Base-by-base conservation (phyloP, 2,888 invertebrate species). In the Odontothrips loti region DNA sequence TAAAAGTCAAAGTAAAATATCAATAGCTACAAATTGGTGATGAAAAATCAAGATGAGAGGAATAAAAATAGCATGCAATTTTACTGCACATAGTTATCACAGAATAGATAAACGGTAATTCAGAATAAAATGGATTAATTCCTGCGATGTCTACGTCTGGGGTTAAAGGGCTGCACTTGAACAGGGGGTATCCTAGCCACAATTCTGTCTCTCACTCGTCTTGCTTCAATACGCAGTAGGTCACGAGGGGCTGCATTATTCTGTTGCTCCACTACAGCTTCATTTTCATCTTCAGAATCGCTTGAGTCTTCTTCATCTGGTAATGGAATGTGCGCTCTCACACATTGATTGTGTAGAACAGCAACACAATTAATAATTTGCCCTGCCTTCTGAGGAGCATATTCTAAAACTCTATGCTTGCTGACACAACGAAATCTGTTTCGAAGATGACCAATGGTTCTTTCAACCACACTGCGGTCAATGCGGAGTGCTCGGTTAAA, bases 361-460 rank as follows among this genome's bases (percentile, higher is more conserved):
- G 63, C 63, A 63, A 63, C 63, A 63, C 63, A 63, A 63, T 63
- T 63, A 63, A 63, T 9, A 10, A 63, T 63, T 63, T 63, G 63
- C 23, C 63, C 63, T 63, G 63, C 63, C 23, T 63, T 63, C 63
- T 63, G 63, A n/a, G 63, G 63, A 63, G 63, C 63, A 63, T 63
- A 63, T 23, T 63, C 63, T 63, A 63, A n/a, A 63, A 63, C 63
- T 63, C 63, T 63, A 23, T 63, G 63, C 63, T 63, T 63, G 63
- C 63, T 63, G 23, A 63, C 63, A 63, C 63, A 63, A 63, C 63
- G n/a, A 63, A 63, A 63, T 63, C 63, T 63, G 63, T 63, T 63
- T n/a, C 63, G 63, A 63, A 63, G 63, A 63, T 63, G 63, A 63
- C 63, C 63, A 63, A 63, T 63, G 63, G 63, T 63, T 63, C 63